These are phyloP conservation scores for Lamellibrachia columna DNA, from an alignment of 2,888 invertebrate genomes.

Conservation along the genomic window DNA sequence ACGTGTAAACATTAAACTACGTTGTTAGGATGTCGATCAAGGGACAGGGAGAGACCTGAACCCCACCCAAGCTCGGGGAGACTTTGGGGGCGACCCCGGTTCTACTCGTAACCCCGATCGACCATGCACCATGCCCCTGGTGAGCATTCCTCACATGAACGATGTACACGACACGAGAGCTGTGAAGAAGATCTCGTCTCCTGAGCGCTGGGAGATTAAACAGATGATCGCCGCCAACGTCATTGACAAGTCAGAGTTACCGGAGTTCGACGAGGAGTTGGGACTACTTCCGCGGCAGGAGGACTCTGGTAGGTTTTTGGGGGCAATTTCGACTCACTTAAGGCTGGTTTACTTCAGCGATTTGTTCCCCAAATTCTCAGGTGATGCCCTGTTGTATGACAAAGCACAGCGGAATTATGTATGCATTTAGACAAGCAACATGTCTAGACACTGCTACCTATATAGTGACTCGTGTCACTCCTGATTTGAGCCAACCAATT, in stretches of 20 bases:
- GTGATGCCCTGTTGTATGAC: too few species aligned
- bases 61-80: conserved; percentile 69
- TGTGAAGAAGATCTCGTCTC: conserved; percentile 86
- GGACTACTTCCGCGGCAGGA: conserved; percentile 83
- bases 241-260: conserved; percentile 90
- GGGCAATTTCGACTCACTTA: background rate
- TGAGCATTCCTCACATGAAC: background rate
- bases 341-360: too few species aligned
- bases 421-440: too few species aligned
- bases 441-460: too few species aligned
- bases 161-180: conserved; percentile 63
- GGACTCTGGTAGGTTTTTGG: conserved; percentile 53
- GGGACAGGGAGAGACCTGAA: conserved; percentile 93
- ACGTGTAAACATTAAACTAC: background rate
- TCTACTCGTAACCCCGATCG: conserved; percentile 86
- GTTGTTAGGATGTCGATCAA: conserved; percentile 86
- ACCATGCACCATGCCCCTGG: conserved; percentile 73
- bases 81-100: conserved; percentile 56
- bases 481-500: too few species aligned
- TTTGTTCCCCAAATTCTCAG: too few species aligned
- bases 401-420: too few species aligned
- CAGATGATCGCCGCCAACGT: conserved; percentile 95
- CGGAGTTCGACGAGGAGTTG: conserved; percentile 97
- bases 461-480: too few species aligned
- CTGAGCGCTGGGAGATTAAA: conserved; percentile 95